A percentile compares a stretch with the other conserved stretches of the same genome.
These are phyloP conservation scores for Harpagifer antarcticus DNA, from an alignment of 2,797 vertebrate species.

Conservation along the genomic window DNA sequence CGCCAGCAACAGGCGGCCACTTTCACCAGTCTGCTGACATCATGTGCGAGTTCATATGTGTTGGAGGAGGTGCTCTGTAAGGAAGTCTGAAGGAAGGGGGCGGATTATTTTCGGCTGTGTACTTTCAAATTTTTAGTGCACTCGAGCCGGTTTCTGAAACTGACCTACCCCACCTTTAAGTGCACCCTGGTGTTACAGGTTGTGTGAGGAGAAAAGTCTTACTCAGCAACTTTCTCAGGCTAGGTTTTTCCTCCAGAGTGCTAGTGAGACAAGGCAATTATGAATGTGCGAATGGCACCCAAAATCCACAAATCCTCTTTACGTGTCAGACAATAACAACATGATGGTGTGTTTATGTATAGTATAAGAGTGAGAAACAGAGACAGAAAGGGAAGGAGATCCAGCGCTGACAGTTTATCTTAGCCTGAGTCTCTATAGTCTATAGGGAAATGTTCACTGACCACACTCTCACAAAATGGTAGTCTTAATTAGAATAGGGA, in stretches of 20 bases:
- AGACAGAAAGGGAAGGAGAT: not conserved
- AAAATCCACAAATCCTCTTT: slow-evolving; percentile 37
- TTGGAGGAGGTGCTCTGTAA: too few relatives aligned
- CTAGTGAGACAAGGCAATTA: slow-evolving; percentile 46
- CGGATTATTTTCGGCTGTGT: too few relatives aligned
- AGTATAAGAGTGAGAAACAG: slow-evolving; percentile 1
- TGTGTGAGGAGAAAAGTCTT: too few relatives aligned
- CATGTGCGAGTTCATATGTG: too few relatives aligned
- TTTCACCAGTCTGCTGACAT: too few relatives aligned
- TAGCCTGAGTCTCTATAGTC: slow-evolving; percentile 16
- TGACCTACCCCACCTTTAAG: too few relatives aligned
- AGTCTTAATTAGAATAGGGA: slow-evolving; percentile 4
- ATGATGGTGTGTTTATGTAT: slow-evolving; percentile 23
- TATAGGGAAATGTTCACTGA: slow-evolving; percentile 49
- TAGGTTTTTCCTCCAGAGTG: slow-evolving; percentile 42
- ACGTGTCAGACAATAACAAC: slow-evolving; percentile 34
- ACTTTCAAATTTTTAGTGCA: too few relatives aligned
- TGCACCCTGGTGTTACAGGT: too few relatives aligned
- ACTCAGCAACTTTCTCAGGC: too few relatives aligned
- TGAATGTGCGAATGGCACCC: slow-evolving; percentile 31
- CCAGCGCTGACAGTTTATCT: slow-evolving; percentile 13
- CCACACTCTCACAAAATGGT: slow-evolving; percentile 9
- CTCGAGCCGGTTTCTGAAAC: too few relatives aligned
- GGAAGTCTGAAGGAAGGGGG: too few relatives aligned
- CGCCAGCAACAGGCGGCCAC: too few relatives aligned